phyloP scores from a whole-genome alignment of 2,797 vertebrate species.

The Naso thynnoides region DNA sequence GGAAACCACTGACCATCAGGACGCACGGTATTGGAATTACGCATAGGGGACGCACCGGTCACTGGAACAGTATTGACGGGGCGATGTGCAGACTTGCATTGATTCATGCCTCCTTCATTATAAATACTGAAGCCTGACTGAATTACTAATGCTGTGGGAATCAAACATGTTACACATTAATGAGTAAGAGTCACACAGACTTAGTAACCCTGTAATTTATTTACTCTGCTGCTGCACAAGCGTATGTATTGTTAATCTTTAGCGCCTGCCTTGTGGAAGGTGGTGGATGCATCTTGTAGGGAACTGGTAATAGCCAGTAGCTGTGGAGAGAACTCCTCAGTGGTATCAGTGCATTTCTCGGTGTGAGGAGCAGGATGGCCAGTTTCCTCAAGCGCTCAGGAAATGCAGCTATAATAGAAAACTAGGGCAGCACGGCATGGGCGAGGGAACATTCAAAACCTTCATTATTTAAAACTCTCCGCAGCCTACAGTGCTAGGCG shows the following conservation, averaged over 20 bases:
- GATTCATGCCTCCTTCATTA: constrained; percentile 63
- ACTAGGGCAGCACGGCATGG: constrained; percentile 6
- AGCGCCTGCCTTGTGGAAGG: neutral
- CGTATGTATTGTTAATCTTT: neutral
- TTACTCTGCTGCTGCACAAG: constrained; percentile 23
- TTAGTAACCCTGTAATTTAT: constrained; percentile 38
- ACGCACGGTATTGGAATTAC: constrained; percentile 60
- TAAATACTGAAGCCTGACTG: constrained; percentile 58
- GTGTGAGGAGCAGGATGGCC: constrained; percentile 6
- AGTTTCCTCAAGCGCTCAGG: neutral
- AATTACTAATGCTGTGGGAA: constrained; percentile 54
- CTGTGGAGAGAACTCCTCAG: constrained; percentile 5
- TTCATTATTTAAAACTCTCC: constrained; percentile 44
- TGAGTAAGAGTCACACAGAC: constrained; percentile 40
- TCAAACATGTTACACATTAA: constrained; percentile 60
- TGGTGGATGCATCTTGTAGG: constrained; percentile 2
- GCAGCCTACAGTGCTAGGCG: constrained; percentile 22
- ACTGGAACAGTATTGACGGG: constrained; percentile 62
- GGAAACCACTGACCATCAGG: constrained; percentile 54
- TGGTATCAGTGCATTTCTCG: constrained; percentile 23
- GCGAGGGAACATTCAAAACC: constrained; percentile 1
- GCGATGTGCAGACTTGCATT: constrained; percentile 60
- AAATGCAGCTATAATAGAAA: constrained; percentile 4
- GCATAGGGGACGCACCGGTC: constrained; percentile 62
- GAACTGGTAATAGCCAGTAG: neutral